Percentiles rank a stretch among this genome's conserved stretches.
phyloP scores from a whole-genome alignment of 2,797 vertebrate species.

The Scleropages formosus region DNA sequence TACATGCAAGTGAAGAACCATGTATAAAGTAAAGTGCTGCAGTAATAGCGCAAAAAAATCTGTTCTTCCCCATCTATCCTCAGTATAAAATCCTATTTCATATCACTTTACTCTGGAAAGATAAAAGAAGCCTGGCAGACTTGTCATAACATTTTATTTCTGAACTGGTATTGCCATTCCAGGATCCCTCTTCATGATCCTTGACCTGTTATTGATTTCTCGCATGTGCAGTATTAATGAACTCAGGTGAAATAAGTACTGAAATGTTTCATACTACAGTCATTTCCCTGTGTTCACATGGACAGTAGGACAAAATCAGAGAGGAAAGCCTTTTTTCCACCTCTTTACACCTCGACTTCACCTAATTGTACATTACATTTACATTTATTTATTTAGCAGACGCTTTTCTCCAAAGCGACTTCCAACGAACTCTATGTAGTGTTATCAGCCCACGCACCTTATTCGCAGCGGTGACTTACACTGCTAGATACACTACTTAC shows the following conservation, averaged over 20 bases:
- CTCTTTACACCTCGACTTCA: background rate
- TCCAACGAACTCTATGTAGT: no score
- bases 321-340: background rate
- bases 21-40: no score
- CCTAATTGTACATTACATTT: no score
- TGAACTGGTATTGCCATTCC: background rate
- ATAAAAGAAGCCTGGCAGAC: background rate
- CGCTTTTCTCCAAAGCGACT: no score
- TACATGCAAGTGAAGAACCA: no score
- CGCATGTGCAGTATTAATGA: background rate
- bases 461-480: no score
- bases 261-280: conserved; percentile 2
- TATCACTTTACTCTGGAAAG: background rate
- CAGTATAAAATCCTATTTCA: background rate
- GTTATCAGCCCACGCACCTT: no score
- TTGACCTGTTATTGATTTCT: background rate
- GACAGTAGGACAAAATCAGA: background rate
- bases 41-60: background rate
- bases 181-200: background rate
- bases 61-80: background rate
- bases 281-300: conserved; percentile 10
- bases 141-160: background rate
- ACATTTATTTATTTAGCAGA: no score
- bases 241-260: conserved; percentile 17
- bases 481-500: no score